Evolutionary conservation across 2,113 vertebrate species (phyloP).

Genomic region (Dipodomys ordii): DNA sequence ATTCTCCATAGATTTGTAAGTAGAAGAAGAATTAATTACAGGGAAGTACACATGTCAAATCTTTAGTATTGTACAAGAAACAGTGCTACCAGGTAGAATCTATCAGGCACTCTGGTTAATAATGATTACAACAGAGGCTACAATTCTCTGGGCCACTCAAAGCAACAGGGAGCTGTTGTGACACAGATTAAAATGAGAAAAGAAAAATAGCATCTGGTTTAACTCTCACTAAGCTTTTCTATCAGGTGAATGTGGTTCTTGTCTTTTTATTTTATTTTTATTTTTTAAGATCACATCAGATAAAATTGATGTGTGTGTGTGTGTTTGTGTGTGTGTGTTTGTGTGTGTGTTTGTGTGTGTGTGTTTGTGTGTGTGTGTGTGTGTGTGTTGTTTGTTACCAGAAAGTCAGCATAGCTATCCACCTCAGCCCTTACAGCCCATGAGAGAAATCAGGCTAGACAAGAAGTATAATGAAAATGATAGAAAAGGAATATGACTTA

Average conservation of each 20-base stretch:
- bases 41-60: not conserved
- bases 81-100: not conserved
- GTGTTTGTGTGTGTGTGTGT: too few species aligned
- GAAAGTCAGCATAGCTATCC: too few species aligned
- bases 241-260: not conserved
- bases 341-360: too few species aligned
- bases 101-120: rapidly evolving
- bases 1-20: slow-evolving; percentile 10
- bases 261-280: not conserved
- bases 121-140: not conserved
- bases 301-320: not conserved
- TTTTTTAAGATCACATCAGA: not conserved
- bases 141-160: not conserved
- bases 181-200: not conserved
- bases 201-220: not conserved
- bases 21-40: not conserved
- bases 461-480: too few species aligned
- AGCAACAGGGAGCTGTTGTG: not conserved
- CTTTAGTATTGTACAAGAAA: not conserved
- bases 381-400: too few species aligned
- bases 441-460: too few species aligned
- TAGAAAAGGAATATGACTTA: too few species aligned
- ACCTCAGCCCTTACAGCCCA: too few species aligned
- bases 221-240: not conserved
- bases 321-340: not conserved